Evolutionary conservation across 2,888 invertebrate species (phyloP).

Genomic region (Zhengitettix transpicula): DNA sequence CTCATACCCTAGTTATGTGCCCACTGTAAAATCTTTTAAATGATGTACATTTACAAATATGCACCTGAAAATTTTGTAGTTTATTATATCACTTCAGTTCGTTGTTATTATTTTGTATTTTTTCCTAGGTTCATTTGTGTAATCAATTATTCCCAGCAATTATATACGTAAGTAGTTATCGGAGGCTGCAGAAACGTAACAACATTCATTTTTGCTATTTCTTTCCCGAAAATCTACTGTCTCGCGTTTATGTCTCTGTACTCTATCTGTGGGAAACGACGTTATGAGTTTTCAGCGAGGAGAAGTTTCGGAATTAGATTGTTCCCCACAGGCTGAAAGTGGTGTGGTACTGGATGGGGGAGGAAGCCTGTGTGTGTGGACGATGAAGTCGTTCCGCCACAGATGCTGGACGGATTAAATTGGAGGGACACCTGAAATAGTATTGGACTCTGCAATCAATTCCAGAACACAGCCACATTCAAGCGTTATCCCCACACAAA

Average conservation of each 20-base stretch:
- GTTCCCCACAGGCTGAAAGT: background rate
- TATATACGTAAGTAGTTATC: no score
- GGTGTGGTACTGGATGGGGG: background rate
- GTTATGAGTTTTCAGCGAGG: background rate
- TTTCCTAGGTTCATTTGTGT: no score
- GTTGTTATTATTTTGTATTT: no score
- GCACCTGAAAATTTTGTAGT: no score
- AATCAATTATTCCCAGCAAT: no score
- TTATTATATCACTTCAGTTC: no score
- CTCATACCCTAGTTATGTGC: no score
- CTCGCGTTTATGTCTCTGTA: background rate
- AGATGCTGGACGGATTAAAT: background rate
- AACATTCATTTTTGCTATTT: background rate
- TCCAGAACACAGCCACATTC: no score
- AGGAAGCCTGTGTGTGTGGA: background rate
- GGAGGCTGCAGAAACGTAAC: no score
- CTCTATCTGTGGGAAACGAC: background rate
- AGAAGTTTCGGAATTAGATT: background rate
- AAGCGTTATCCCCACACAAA: no score
- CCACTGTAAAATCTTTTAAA: no score
- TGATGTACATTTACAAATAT: no score
- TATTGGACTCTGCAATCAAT: background rate
- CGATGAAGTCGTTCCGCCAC: background rate
- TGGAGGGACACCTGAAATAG: background rate
- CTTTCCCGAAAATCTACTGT: background rate